Evolutionary conservation across 1,140 invertebrate genomes (phyloP), one percentile per base, ranked within the genome.

Genomic region (Acromyrmex heyeri): DNA sequence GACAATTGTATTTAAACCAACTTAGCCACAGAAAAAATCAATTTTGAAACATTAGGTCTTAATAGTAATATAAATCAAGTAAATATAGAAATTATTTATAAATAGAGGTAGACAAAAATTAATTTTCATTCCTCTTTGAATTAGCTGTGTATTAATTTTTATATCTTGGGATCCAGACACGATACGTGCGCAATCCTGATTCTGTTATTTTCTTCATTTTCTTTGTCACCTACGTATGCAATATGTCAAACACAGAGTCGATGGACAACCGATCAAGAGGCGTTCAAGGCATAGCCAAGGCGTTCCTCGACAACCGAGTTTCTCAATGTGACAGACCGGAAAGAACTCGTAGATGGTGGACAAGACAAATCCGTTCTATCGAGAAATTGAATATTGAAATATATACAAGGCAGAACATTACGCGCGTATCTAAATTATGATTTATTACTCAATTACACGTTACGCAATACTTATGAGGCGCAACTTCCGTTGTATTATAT

Each of bases 181-280:
- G 55, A 18, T 30, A 27, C 18, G 3, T n/a, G 30, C 27, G 18
- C 27, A 24, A 38, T 57, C 21, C 27, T 34, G 44, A 55, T 72
- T 16, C 18, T 30, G 7, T 44, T 34, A 24, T 21, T 38, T 81
- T 30, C 16, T 16, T 73, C 65, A 38, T 38, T 38, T 38, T 86
- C 50, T 24, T 24, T 83, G 72, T 82, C 83, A 73, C 38, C 61
- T 2, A 65, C 12, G 12, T 38, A 62, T 48, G 72, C 65, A 55
- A 76, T 77, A 44, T 38, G 24, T 82, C 61, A 73, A 55, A 50
- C n/a, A 24, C 34, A 55, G 8, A 38, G 12, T 59, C 73, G 82
- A 86, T 87, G 57, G 85, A 87, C 72, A 50, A 87, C 61, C 69
- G 85, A 88, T 88, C 69, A 12, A 76, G 57, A 16, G n/a, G 34